A percentile compares a stretch with the other conserved stretches of the same genome.
phyloP scores from a whole-genome alignment of 1,140 invertebrate genomes.

The Brachionus sp. region DNA sequence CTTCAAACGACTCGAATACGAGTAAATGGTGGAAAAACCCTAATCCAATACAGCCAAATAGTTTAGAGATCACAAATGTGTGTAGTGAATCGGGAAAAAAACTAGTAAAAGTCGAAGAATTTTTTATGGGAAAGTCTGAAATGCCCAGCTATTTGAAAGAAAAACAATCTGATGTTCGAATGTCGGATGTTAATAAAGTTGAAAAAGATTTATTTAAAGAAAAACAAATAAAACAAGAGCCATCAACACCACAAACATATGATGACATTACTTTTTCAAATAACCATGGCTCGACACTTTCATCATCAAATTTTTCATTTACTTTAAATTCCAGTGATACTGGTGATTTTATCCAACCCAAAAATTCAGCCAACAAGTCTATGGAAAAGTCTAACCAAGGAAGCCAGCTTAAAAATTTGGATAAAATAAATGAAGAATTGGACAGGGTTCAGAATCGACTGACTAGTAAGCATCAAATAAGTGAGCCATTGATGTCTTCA shows the following conservation, averaged over 20 bases:
- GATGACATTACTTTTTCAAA: conserved; percentile 44
- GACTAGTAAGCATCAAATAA: background rate
- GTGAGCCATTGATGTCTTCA: conserved; percentile 17
- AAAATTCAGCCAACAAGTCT: background rate
- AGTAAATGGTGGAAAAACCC: conserved; percentile 30
- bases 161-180: background rate
- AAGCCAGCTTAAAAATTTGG: background rate
- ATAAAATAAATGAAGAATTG: conserved; percentile 37
- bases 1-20: background rate
- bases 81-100: background rate
- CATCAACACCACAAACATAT: background rate
- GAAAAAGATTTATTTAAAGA: background rate
- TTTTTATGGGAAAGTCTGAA: conserved; percentile 14
- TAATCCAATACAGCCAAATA: background rate
- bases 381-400: background rate
- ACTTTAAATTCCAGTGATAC: conserved; percentile 31
- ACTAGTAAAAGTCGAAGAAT: background rate
- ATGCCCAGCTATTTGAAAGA: conserved; percentile 12
- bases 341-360: conserved; percentile 25
- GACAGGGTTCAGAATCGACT: background rate
- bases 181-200: background rate
- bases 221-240: background rate
- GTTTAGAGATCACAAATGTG: background rate
- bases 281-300: conserved; percentile 1
- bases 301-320: conserved; percentile 27